Conservation (phyloP, 2,888 invertebrate genomes). For the Xestia xanthographa region DNA sequence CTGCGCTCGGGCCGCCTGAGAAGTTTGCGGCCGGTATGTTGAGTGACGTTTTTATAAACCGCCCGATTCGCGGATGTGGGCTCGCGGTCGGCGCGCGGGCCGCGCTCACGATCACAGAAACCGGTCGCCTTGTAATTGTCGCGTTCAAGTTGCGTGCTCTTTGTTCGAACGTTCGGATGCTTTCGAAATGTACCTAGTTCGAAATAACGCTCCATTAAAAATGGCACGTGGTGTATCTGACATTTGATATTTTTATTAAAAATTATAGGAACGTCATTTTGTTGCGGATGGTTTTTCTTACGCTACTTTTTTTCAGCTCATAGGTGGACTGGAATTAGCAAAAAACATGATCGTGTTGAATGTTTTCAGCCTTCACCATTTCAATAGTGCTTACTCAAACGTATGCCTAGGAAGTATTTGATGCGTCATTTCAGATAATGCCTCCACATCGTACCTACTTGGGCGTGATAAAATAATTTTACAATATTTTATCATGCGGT, state of each 20-base stretch:
- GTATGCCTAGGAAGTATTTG: constrained; percentile 40
- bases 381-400: constrained; percentile 28
- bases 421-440: constrained; percentile 67
- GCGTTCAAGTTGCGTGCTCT: constrained; percentile 86
- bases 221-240: constrained; percentile 74
- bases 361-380: constrained; percentile 40
- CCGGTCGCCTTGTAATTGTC: constrained; percentile 81
- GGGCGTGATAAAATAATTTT: constrained; percentile 56
- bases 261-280: constrained; percentile 72
- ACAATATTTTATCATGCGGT: constrained; percentile 44
- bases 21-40: constrained; percentile 87
- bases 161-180: constrained; percentile 82
- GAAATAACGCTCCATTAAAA: constrained; percentile 78
- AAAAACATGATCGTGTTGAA: constrained; percentile 9
- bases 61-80: constrained; percentile 74
- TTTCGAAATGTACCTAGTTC: constrained; percentile 85
- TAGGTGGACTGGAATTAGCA: constrained; percentile 36
- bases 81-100: constrained; percentile 62
- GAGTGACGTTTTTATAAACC: constrained; percentile 71
- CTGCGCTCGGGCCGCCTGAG: constrained; percentile 81
- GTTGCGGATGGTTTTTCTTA: constrained; percentile 64
- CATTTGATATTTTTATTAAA: constrained; percentile 28
- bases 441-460: constrained; percentile 45
- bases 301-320: constrained; percentile 29
- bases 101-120: constrained; percentile 65